phyloP scores from a whole-genome alignment of 2,888 invertebrate species.

The Andrena praecox region DNA sequence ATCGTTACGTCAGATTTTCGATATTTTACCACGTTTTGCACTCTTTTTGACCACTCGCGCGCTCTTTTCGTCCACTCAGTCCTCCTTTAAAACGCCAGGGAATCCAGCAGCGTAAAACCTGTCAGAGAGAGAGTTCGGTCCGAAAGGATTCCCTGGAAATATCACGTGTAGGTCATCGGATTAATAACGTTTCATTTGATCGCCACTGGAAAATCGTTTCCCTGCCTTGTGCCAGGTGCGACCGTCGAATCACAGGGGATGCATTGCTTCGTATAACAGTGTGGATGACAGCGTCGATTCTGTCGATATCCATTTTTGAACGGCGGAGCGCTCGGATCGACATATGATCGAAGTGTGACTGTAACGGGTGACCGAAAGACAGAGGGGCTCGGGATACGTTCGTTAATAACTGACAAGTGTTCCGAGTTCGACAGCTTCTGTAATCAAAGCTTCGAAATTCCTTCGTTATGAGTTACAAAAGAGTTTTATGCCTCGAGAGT shows the following conservation, averaged over 20 bases:
- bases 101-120: neutral
- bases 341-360: neutral
- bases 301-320: constrained; percentile 49
- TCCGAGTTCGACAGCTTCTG: no score
- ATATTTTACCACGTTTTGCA: neutral
- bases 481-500: neutral
- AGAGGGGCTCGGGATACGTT: neutral
- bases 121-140: neutral
- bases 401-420: neutral
- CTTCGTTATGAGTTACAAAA: neutral
- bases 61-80: neutral
- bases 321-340: constrained; percentile 38
- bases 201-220: constrained; percentile 36
- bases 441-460: neutral
- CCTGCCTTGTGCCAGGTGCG: constrained; percentile 22
- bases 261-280: constrained; percentile 31
- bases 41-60: neutral
- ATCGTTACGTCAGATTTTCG: neutral
- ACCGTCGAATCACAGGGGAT: constrained; percentile 29
- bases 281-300: constrained; percentile 26
- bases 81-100: neutral
- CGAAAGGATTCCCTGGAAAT: neutral
- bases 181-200: constrained; percentile 46
- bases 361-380: constrained; percentile 2
- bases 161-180: constrained; percentile 16